Conservation (phyloP, 1,140 invertebrate genomes). For the Harpegnathos saltator region DNA sequence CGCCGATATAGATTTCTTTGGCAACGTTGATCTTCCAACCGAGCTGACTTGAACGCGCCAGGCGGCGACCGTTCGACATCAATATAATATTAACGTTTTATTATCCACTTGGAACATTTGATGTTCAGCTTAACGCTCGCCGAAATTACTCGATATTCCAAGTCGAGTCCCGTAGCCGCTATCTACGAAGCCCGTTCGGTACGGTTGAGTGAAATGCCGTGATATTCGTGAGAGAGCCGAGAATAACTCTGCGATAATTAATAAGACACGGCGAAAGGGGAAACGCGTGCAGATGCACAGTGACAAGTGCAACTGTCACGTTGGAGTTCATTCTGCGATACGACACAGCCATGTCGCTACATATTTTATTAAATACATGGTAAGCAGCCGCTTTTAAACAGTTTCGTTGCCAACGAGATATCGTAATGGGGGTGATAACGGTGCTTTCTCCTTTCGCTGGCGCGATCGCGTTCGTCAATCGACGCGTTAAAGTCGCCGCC, state of each 20-base stretch:
- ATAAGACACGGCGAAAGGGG: conserved; percentile 25
- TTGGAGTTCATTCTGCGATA: conserved; percentile 24
- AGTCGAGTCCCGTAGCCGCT: background rate
- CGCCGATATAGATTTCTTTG: background rate
- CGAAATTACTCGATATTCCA: conserved; percentile 30
- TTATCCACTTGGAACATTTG: background rate
- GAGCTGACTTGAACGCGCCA: background rate
- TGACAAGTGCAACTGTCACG: background rate
- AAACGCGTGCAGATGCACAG: background rate
- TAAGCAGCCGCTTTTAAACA: background rate
- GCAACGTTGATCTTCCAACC: background rate
- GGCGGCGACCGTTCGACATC: background rate
- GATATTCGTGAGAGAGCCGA: conserved; percentile 13
- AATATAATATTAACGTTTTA: background rate
- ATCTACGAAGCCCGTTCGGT: background rate
- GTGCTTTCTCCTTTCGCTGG: background rate
- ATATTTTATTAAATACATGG: conserved; percentile 8
- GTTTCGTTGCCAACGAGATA: background rate
- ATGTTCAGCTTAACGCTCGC: background rate
- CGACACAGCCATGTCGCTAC: background rate
- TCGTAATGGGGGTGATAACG: background rate
- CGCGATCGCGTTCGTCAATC: background rate
- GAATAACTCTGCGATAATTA: conserved; percentile 33
- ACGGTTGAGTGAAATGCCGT: conserved; percentile 24
- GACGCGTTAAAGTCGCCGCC: conserved; percentile 19